phyloP scores from a whole-genome alignment of 2,113 vertebrate genomes.

The Etheostoma cragini region DNA sequence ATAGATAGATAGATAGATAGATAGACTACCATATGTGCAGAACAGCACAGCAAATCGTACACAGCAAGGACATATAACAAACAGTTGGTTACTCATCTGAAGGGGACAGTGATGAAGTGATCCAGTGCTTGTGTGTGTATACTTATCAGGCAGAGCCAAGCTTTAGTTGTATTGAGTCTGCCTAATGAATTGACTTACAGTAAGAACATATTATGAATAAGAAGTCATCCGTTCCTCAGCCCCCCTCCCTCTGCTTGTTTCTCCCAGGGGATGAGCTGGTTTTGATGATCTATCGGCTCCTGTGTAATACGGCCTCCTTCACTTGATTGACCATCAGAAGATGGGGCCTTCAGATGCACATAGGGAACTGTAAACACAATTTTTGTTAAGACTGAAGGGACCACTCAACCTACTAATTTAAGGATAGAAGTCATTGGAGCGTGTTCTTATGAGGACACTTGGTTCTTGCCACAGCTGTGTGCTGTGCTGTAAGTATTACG shows the following conservation, averaged over 20 bases:
- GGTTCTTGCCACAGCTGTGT: constrained; percentile 13
- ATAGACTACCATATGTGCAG: background rate
- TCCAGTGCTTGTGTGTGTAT: background rate
- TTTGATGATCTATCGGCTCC: background rate
- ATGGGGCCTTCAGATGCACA: constrained; percentile 11
- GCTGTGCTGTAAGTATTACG: constrained; percentile 48
- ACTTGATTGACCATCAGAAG: background rate
- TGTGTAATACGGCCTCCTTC: background rate
- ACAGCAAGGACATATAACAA: background rate
- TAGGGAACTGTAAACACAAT: constrained; percentile 11
- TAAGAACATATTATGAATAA: background rate
- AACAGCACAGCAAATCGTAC: background rate
- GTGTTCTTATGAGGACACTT: constrained; percentile 21
- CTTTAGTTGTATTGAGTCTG: background rate
- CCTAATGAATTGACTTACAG: background rate
- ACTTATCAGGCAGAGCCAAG: background rate
- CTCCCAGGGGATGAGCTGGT: constrained; percentile 13
- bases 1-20: background rate
- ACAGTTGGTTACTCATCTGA: background rate
- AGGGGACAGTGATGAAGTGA: background rate
- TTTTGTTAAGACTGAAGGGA: background rate
- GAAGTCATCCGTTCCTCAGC: background rate
- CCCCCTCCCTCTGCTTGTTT: background rate
- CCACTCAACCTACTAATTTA: constrained; percentile 8
- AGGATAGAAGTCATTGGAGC: background rate